Conservation (phyloP, 2,113 vertebrate species). For the Globicephala melas region DNA sequence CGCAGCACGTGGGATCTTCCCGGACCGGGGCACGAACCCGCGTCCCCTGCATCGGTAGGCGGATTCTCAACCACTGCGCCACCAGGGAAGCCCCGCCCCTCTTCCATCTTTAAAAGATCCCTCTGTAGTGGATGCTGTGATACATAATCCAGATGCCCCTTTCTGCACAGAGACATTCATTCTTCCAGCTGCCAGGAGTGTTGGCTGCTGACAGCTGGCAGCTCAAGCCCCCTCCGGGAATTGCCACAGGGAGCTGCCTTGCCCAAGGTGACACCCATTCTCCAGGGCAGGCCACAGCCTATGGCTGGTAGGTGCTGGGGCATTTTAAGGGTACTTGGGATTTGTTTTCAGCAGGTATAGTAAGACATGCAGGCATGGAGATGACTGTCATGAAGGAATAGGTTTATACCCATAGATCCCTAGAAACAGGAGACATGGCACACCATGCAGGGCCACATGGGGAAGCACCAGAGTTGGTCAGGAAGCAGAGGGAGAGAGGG, state of each 20-base stretch:
- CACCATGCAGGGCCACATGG: rapidly evolving
- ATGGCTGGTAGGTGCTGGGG: not conserved
- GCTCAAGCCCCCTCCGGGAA: not conserved
- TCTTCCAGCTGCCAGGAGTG: not conserved
- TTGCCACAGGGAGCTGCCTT: not conserved
- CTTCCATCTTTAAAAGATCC: not conserved
- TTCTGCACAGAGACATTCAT: not conserved
- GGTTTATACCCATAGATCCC: not conserved
- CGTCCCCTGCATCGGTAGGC: too few relatives aligned
- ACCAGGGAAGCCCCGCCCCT: too few relatives aligned
- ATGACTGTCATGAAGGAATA: not conserved
- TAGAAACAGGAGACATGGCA: not conserved
- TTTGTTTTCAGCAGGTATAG: not conserved
- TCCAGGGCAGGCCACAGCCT: not conserved
- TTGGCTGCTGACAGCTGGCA: not conserved
- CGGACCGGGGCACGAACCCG: too few relatives aligned
- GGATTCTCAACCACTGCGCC: too few relatives aligned
- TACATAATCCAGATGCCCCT: not conserved
- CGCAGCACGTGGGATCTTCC: too few relatives aligned
- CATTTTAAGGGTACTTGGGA: not conserved
- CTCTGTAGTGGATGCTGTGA: not conserved
- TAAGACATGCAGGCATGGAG: not conserved
- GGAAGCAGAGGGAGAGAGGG: not conserved
- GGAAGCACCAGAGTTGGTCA: not conserved
- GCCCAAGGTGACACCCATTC: not conserved